These are phyloP conservation scores for Sericinus montela DNA, from an alignment of 2,888 invertebrate species.

Conservation along the genomic window DNA sequence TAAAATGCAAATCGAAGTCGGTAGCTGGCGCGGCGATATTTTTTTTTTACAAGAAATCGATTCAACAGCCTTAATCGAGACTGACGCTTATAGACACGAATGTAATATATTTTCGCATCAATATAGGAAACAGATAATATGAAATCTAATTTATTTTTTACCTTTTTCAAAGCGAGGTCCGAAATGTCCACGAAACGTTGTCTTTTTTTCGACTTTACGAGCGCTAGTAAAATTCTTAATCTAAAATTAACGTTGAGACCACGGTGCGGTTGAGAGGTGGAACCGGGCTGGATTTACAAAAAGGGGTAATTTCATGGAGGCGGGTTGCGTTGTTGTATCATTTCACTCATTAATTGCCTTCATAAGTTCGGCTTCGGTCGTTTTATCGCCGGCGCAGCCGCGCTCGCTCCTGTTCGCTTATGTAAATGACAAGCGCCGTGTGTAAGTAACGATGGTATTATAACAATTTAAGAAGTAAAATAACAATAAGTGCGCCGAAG, in stretches of 20 bases:
- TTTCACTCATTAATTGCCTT: slow-evolving; percentile 70
- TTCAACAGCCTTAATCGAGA: slow-evolving; percentile 49
- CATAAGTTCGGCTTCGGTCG: slow-evolving; percentile 61
- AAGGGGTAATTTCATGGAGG: slow-evolving; percentile 44
- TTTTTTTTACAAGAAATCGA: slow-evolving; percentile 45
- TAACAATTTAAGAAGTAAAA: slow-evolving; percentile 76
- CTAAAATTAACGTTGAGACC: slow-evolving; percentile 51
- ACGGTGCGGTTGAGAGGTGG: slow-evolving; percentile 27
- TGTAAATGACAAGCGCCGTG: slow-evolving; percentile 70
- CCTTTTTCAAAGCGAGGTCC: slow-evolving; percentile 56
- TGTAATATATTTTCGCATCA: slow-evolving; percentile 55
- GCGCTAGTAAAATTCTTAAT: slow-evolving; percentile 54
- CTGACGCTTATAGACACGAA: slow-evolving; percentile 60
- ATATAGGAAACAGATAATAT: slow-evolving; percentile 50
- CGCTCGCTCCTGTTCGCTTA: slow-evolving; percentile 48
- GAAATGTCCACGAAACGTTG: slow-evolving; percentile 33
- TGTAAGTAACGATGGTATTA: slow-evolving; percentile 67
- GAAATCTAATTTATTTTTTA: slow-evolving; percentile 20
- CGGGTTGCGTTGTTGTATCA: slow-evolving; percentile 52
- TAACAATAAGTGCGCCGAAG: slow-evolving; percentile 57
- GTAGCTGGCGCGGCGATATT: slow-evolving; percentile 30
- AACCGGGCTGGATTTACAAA: slow-evolving; percentile 32
- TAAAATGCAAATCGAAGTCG: slow-evolving; percentile 72
- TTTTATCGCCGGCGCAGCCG: slow-evolving; percentile 63
- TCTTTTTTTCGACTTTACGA: slow-evolving; percentile 37